These are phyloP conservation scores for Trichogramma pretiosum DNA, from an alignment of 1,140 invertebrate species.

Conservation along the genomic window DNA sequence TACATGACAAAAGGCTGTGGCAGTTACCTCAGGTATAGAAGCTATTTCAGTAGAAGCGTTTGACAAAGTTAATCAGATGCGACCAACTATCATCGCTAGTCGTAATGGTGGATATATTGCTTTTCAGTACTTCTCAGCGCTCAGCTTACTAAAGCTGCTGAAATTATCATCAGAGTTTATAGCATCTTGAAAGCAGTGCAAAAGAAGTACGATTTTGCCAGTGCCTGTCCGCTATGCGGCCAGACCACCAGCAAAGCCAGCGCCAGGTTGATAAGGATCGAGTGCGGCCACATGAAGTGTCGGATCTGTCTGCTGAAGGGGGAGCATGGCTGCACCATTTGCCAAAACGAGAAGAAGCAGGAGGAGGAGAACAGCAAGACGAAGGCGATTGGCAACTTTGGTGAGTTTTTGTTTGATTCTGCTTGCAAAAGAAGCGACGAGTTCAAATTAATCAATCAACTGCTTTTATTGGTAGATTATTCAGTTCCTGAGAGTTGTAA, in stretches of 20 bases:
- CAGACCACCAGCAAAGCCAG: conserved; percentile 30
- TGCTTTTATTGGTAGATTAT: too few relatives aligned
- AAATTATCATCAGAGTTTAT: conserved; percentile 98
- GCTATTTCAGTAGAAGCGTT: conserved; percentile 95
- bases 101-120: conserved; percentile 99
- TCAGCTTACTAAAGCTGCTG: conserved; percentile 91
- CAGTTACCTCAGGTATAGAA: conserved; percentile 92
- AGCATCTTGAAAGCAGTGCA: conserved; percentile 94
- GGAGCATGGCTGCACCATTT: conserved; percentile 36
- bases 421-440: too few relatives aligned
- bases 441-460: too few relatives aligned
- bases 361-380: conserved; percentile 6
- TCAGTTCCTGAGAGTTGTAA: too few relatives aligned
- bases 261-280: conserved; percentile 34
- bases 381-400: conserved; percentile 19
- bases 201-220: too few relatives aligned
- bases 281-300: conserved; percentile 39
- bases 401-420: conserved; percentile 23
- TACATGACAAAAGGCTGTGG: conserved; percentile 75
- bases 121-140: conserved; percentile 83
- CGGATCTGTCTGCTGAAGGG: conserved; percentile 39
- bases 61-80: conserved; percentile 73
- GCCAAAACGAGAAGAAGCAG: conserved; percentile 14
- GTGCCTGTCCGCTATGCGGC: conserved; percentile 36
- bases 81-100: conserved; percentile 94